Conservation (phyloP, 2,797 vertebrate species). For the Dallia pectoralis region DNA sequence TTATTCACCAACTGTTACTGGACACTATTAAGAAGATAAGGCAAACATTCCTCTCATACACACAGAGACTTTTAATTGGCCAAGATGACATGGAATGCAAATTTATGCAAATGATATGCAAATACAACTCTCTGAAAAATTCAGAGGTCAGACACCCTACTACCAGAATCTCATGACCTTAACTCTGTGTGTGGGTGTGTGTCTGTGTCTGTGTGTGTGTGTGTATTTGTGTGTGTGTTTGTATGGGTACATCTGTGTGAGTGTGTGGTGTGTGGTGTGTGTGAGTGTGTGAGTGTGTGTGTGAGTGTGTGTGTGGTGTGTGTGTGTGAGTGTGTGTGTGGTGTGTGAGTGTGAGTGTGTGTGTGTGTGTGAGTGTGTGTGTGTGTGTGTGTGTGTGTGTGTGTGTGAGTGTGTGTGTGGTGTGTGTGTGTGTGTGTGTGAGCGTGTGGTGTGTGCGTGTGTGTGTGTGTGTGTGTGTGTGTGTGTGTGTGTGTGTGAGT, state of each 20-base stretch:
- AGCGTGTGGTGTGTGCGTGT: too few species aligned
- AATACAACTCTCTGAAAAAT: background rate
- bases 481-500: conserved; percentile 1
- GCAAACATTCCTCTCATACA: background rate
- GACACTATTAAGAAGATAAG: background rate
- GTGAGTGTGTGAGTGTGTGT: conserved; percentile 41
- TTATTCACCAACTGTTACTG: background rate
- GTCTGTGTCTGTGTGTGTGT: background rate
- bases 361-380: too few species aligned
- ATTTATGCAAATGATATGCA: conserved; percentile 1
- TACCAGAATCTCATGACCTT: background rate
- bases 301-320: too few species aligned
- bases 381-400: background rate
- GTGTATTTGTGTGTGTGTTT: background rate
- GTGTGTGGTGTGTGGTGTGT: too few species aligned
- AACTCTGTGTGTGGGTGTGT: background rate
- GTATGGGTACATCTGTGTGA: background rate
- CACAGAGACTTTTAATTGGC: background rate
- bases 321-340: too few species aligned
- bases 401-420: background rate
- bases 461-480: conserved; percentile 37
- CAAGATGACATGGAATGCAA: conserved; percentile 3
- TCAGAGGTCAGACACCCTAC: background rate
- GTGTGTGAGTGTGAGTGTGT: conserved; percentile 42
- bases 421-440: background rate